Evolutionary conservation across 2,888 invertebrate species (phyloP).

Genomic region (Eugnorisma glareosa): DNA sequence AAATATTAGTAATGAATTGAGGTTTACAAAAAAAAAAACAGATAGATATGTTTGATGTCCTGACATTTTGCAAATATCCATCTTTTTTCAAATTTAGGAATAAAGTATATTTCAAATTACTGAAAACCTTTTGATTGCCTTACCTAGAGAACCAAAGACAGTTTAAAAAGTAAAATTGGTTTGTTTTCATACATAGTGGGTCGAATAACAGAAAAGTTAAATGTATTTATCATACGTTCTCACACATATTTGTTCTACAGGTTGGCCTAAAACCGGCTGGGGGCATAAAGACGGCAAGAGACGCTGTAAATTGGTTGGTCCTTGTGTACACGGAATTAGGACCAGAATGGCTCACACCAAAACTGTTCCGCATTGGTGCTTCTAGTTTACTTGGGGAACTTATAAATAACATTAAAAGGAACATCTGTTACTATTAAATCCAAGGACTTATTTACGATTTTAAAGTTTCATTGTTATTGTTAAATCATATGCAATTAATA

Average conservation of each 20-base stretch:
- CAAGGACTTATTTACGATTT: background rate
- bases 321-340: conserved; percentile 96
- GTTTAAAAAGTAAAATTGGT: background rate
- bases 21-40: too few relatives aligned
- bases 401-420: conserved; percentile 76
- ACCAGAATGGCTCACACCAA: conserved; percentile 94
- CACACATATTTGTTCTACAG: conserved; percentile 82
- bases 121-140: background rate
- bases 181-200: background rate
- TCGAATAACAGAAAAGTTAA: background rate
- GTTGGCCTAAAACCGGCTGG: conserved; percentile 99
- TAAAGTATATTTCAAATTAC: too few relatives aligned
- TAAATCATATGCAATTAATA: background rate
- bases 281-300: conserved; percentile 96
- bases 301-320: conserved; percentile 96
- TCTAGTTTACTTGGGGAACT: conserved; percentile 96
- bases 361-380: conserved; percentile 98
- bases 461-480: background rate
- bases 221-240: background rate
- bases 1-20: background rate
- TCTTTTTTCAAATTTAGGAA: too few relatives aligned
- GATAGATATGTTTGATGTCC: too few relatives aligned
- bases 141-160: background rate
- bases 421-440: background rate
- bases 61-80: too few relatives aligned